phyloP scores from a whole-genome alignment of 2,113 vertebrate genomes.

The Okapia johnstoni region DNA sequence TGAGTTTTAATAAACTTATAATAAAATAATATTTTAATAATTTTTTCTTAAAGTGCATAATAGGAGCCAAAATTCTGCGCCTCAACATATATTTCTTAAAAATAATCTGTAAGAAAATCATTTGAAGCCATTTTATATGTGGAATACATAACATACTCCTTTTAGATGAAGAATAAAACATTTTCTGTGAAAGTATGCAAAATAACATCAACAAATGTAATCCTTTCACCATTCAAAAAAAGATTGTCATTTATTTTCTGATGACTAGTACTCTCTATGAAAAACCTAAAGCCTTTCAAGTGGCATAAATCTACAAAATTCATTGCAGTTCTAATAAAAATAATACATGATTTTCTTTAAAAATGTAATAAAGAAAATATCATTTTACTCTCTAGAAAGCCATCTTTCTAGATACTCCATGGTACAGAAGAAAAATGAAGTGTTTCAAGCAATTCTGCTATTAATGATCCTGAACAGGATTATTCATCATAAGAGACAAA shows the following conservation, averaged over 20 bases:
- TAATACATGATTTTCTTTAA: slow-evolving; percentile 16
- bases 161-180: slow-evolving; percentile 15
- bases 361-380: slow-evolving; percentile 29
- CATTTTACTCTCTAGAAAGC: neutral
- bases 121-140: neutral
- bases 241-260: neutral
- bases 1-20: neutral
- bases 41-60: neutral
- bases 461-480: slow-evolving; percentile 13
- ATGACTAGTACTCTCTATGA: neutral
- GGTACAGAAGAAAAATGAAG: slow-evolving; percentile 15
- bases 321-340: neutral
- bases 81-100: neutral
- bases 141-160: neutral
- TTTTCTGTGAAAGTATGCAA: neutral
- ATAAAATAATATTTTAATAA: neutral
- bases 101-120: neutral
- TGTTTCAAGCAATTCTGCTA: neutral
- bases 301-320: neutral
- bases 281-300: neutral
- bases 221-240: neutral
- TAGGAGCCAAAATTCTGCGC: neutral
- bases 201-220: neutral
- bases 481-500: slow-evolving; percentile 14
- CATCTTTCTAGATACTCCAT: neutral